Base-by-base conservation (phyloP, 1,140 invertebrate genomes). In the Cotesia typhae region DNA sequence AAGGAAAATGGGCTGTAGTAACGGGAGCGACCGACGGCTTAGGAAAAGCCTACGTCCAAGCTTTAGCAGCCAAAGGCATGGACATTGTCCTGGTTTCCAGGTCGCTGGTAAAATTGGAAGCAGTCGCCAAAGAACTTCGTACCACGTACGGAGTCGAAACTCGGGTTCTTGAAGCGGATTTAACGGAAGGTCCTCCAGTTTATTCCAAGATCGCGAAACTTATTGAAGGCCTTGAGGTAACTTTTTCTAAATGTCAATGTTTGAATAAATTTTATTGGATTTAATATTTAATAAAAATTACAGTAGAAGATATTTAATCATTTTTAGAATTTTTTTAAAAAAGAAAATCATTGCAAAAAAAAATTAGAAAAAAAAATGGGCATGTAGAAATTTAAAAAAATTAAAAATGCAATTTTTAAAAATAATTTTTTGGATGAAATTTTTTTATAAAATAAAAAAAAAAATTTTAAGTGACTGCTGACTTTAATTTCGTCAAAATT, bases 1-100 rank as follows among this genome's bases (percentile, higher is more conserved):
- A 87, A 55, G 85, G 85, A 17, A 82, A 71, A 77, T 87, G 85
- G 85, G 85, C 88, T 90, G 94, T 98, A 71, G 87, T 97, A 0
- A 98, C 96, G 38, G 96, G 96, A 37, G 91, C 94, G 1, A 97
- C 96, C 4, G 95, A 97, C 89, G 96, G 96, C 6, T 92, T 98
- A 78, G 96, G 96, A n/a, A 95, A 94, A 85, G 94, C 94, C 2
- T 97, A 94, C 82, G 94, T 94, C 2, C 90, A 92, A 82, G 90
- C 92, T 78, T 83, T 98, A 68, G 96, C 96, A 0, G 87, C 90
- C 52, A 89, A 90, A 75, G 96, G 96, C 53, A 88, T 98, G 73
- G 93, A 97, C 81, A 87, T 99, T 41, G 90, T 98, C 38, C 87
- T 99, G 64, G 92, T 99, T 67, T 98, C 96, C 78, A 89, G 98